phyloP scores from a whole-genome alignment of 92 coral and sea anemone genomes.

The Paramuricea clavata region DNA sequence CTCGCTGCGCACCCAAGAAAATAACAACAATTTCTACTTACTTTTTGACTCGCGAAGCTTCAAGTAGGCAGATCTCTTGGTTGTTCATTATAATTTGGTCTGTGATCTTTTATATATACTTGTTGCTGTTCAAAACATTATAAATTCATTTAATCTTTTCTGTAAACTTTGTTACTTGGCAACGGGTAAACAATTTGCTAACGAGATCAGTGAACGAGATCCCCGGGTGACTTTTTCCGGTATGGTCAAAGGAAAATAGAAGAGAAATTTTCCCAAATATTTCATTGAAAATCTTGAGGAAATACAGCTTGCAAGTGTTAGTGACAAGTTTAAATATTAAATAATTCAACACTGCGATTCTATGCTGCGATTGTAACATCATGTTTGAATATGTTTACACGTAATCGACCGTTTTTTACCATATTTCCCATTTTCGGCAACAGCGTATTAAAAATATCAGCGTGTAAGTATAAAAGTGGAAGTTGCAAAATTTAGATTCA shows the following conservation, averaged over 20 bases:
- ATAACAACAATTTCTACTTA: neutral
- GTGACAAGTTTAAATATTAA: too few species aligned
- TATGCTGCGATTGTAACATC: too few species aligned
- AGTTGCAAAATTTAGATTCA: too few species aligned
- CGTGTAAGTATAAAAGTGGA: too few species aligned
- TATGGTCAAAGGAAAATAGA: conserved; percentile 20
- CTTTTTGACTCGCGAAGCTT: neutral
- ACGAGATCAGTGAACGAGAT: conserved; percentile 18
- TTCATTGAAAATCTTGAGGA: too few species aligned
- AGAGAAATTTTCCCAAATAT: conserved; percentile 52
- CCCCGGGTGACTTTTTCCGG: neutral
- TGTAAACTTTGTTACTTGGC: conserved; percentile 9
- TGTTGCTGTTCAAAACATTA: neutral
- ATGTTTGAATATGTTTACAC: too few species aligned
- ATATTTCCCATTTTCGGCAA: too few species aligned
- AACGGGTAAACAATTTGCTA: conserved; percentile 18
- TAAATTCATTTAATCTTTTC: neutral
- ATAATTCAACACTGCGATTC: too few species aligned
- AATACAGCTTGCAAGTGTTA: too few species aligned
- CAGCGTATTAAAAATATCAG: too few species aligned
- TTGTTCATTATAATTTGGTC: neutral
- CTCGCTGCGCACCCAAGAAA: neutral
- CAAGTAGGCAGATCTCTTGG: neutral
- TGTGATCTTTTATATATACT: neutral
- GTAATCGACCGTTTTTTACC: too few species aligned